Conservation (phyloP, 2,797 vertebrate species). For the Hozukius guyotensis region DNA sequence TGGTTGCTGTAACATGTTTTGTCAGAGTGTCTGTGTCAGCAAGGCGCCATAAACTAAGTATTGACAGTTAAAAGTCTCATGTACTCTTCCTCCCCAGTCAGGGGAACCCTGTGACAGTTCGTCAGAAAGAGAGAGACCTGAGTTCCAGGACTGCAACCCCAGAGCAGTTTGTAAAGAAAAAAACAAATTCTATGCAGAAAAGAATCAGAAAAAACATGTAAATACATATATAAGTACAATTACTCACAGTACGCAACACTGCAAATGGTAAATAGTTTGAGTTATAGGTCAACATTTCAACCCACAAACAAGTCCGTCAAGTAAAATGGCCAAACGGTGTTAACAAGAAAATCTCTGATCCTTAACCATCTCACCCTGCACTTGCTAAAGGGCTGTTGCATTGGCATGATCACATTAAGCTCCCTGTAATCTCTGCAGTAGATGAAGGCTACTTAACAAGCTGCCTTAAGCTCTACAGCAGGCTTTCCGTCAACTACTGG, state of each 20-base stretch:
- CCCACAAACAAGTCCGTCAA: not conserved
- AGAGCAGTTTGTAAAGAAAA: not conserved
- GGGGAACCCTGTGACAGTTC: slow-evolving; percentile 16
- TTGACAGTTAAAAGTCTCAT: slow-evolving; percentile 22
- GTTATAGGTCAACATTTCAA: not conserved
- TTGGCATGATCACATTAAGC: slow-evolving; percentile 67
- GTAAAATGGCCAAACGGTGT: slow-evolving; percentile 11
- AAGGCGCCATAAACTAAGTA: slow-evolving; percentile 24
- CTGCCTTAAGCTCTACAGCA: slow-evolving; percentile 74
- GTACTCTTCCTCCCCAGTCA: not conserved
- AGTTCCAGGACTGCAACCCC: not conserved
- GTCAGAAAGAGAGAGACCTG: not conserved
- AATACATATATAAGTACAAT: not conserved
- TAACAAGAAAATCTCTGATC: slow-evolving; percentile 50
- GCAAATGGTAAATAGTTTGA: not conserved
- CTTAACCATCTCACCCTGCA: slow-evolving; percentile 51
- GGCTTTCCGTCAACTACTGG: slow-evolving; percentile 68
- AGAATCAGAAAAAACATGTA: not conserved
- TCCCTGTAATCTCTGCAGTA: slow-evolving; percentile 72
- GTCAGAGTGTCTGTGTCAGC: slow-evolving; percentile 47
- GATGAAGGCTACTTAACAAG: slow-evolving; percentile 76
- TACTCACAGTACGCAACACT: not conserved
- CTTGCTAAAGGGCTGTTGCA: slow-evolving; percentile 44
- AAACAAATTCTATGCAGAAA: too few species aligned
- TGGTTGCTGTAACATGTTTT: slow-evolving; percentile 35